A percentile compares a stretch with the other conserved stretches of the same genome.
Evolutionary conservation across 2,797 vertebrate genomes (phyloP).

Genomic region (Enteromius radiatus): DNA sequence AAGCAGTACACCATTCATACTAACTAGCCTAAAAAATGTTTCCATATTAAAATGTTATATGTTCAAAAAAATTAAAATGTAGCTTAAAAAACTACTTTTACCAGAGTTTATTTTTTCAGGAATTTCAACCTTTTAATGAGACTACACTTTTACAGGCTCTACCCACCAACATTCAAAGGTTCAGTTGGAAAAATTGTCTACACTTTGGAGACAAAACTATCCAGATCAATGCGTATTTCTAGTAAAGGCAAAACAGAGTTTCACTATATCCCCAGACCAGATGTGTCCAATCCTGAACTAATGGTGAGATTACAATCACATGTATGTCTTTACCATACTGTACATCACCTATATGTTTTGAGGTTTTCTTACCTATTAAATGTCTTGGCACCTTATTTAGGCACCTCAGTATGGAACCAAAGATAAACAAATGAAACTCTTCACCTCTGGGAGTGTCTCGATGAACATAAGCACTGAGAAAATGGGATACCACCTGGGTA

Average conservation of each 20-base stretch:
- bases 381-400: conserved; percentile 64
- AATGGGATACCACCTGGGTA: conserved; percentile 71
- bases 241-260: conserved; percentile 65
- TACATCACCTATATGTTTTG: not conserved
- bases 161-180: conserved; percentile 64
- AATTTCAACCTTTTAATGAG: not conserved
- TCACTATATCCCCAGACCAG: conserved; percentile 63
- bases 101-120: too few species aligned
- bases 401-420: conserved; percentile 69
- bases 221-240: conserved; percentile 71
- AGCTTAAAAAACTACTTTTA: too few species aligned
- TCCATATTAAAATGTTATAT: too few species aligned
- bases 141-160: not conserved
- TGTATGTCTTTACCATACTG: not conserved
- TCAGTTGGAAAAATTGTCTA: conserved; percentile 70
- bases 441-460: conserved; percentile 72
- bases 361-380: not conserved
- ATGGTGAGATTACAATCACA: conserved; percentile 49
- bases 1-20: too few species aligned
- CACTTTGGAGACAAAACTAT: conserved; percentile 69
- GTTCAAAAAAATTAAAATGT: too few species aligned
- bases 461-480: conserved; percentile 76
- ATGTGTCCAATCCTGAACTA: conserved; percentile 41
- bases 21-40: too few species aligned
- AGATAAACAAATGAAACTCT: conserved; percentile 70